Evolutionary conservation across 1,140 invertebrate species (phyloP).

Genomic region (Eriocheir sinensis): DNA sequence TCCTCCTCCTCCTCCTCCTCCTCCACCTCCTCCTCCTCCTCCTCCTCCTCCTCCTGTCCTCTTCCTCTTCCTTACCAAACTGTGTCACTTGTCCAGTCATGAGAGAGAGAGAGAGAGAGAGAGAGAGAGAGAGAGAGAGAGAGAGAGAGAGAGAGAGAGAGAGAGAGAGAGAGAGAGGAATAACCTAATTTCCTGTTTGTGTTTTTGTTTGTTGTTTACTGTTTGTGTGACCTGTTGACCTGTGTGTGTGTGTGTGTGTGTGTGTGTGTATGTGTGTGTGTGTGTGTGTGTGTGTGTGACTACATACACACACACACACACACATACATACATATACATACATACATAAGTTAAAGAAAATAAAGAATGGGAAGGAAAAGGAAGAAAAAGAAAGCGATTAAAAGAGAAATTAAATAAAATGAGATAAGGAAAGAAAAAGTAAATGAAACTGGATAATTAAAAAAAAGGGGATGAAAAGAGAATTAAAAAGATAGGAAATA

Average conservation of each 20-base stretch:
- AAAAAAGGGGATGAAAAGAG: background rate
- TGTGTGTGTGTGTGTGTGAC: background rate
- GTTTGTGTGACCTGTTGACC: background rate
- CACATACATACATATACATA: conserved; percentile 53
- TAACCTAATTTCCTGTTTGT: background rate
- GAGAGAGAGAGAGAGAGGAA: background rate
- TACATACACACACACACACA: background rate
- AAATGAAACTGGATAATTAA: too few relatives aligned
- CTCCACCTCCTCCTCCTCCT: background rate
- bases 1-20: background rate
- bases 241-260: background rate
- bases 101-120: background rate
- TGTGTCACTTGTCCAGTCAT: background rate
- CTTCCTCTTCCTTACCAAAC: background rate
- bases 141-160: background rate
- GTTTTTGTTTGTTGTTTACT: background rate
- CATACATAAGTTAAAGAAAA: background rate
- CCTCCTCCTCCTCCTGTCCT: background rate
- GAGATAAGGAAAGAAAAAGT: background rate
- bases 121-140: background rate
- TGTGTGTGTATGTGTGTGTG: background rate
- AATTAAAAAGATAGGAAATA: background rate
- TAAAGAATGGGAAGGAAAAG: too few relatives aligned
- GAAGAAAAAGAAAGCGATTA: too few relatives aligned
- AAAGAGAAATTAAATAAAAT: background rate